Evolutionary conservation across 2,113 vertebrate species (phyloP).

Genomic region (Epinephelus cyanopodus): DNA sequence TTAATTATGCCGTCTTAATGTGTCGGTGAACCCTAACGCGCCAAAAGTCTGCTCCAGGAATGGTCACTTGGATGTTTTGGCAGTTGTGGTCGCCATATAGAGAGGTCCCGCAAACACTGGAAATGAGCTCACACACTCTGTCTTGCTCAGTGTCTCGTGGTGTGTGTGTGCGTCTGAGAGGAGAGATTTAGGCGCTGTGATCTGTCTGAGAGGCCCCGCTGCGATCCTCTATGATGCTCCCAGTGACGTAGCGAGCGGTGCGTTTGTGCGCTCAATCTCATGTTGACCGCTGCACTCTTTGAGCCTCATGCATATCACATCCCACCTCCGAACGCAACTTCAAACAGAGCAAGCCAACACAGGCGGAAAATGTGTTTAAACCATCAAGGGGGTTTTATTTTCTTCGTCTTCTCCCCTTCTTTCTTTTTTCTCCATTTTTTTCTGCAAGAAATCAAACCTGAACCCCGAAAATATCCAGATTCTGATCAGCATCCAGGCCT

Average conservation of each 20-base stretch:
- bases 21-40: slow-evolving; percentile 35
- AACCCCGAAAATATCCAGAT: slow-evolving; percentile 15
- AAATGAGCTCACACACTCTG: slow-evolving; percentile 7
- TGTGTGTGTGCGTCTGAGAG: not conserved
- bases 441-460: slow-evolving; percentile 24
- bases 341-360: slow-evolving; percentile 42
- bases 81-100: not conserved
- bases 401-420: not conserved
- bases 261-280: not conserved
- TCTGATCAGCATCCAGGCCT: slow-evolving; percentile 44
- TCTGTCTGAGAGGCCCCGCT: slow-evolving; percentile 34
- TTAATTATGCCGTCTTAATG: slow-evolving; percentile 75
- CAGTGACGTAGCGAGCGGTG: slow-evolving; percentile 28
- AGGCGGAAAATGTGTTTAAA: slow-evolving; percentile 46
- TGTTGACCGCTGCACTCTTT: slow-evolving; percentile 17
- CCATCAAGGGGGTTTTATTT: slow-evolving; percentile 37
- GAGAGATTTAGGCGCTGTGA: slow-evolving; percentile 40
- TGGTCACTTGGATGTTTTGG: slow-evolving; percentile 42
- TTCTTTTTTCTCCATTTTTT: not conserved
- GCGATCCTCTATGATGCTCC: slow-evolving; percentile 27
- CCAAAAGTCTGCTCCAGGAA: slow-evolving; percentile 17
- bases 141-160: slow-evolving; percentile 1
- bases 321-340: slow-evolving; percentile 43
- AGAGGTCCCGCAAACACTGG: slow-evolving; percentile 10
- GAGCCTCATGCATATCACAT: slow-evolving; percentile 58